A percentile compares a stretch with the other conserved stretches of the same genome.
Evolutionary conservation across 2,113 vertebrate genomes (phyloP).

Genomic region (Dicrurus megarhynchus): DNA sequence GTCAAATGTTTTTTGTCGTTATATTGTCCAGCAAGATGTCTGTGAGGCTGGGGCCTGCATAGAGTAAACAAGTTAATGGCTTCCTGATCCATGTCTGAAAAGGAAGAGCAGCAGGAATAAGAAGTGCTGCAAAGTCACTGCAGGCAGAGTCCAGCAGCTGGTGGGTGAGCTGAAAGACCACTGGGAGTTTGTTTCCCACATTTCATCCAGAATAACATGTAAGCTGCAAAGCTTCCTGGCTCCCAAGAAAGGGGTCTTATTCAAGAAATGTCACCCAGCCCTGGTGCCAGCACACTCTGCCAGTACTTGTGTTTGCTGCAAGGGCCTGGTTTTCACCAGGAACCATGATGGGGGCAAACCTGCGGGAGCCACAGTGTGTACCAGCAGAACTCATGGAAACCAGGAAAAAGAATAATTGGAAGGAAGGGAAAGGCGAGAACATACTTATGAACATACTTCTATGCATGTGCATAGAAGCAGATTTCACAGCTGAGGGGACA

Average conservation of each 20-base stretch:
- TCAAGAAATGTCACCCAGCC: neutral
- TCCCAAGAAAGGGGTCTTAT: neutral
- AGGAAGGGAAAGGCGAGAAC: neutral
- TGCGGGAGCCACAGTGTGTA: fast-evolving
- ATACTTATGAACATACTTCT: neutral
- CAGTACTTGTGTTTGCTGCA: neutral
- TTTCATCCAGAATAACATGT: neutral
- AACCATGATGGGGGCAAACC: neutral
- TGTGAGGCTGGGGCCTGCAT: neutral
- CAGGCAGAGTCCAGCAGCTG: neutral
- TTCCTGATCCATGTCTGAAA: neutral
- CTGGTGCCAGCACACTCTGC: neutral
- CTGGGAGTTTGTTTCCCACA: neutral
- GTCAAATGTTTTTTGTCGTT: slow-evolving; percentile 62
- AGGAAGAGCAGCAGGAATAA: neutral
- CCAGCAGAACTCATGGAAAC: neutral
- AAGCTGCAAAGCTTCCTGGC: neutral
- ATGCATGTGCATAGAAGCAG: neutral
- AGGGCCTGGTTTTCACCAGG: neutral
- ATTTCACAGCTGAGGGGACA: neutral
- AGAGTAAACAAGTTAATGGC: slow-evolving; percentile 15
- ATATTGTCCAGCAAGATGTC: slow-evolving; percentile 52
- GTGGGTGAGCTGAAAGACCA: neutral
- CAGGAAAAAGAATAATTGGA: neutral
- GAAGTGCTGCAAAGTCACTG: neutral